phyloP scores from a whole-genome alignment of 1,140 invertebrate genomes.

The Euborellia annulipes region DNA sequence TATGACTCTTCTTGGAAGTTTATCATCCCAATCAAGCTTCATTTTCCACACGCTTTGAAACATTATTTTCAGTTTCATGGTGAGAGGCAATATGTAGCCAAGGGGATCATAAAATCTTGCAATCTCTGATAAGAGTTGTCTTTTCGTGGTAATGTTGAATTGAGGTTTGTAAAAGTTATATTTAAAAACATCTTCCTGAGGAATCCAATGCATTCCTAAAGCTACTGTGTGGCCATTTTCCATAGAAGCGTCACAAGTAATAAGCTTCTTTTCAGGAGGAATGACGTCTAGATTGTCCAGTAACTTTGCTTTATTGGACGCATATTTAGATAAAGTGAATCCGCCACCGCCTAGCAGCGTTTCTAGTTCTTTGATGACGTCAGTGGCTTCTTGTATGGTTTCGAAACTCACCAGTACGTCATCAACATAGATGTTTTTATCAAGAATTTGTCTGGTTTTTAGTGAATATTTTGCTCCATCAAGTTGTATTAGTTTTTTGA shows the following conservation, averaged over 20 bases:
- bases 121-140: conserved; percentile 23
- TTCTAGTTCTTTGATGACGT: conserved; percentile 2
- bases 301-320: conserved; percentile 4
- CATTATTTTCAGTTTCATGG: conserved; percentile 27
- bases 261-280: conserved; percentile 28
- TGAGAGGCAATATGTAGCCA: conserved; percentile 26
- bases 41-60: conserved; percentile 28
- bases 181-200: conserved; percentile 14
- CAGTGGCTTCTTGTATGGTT: conserved; percentile 4
- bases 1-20: conserved; percentile 11
- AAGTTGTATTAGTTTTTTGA: conserved; percentile 11
- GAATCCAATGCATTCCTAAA: conserved; percentile 21
- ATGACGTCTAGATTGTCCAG: not conserved
- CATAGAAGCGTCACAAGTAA: conserved; percentile 12
- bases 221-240: conserved; percentile 15
- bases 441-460: conserved; percentile 16
- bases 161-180: not conserved
- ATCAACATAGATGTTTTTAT: conserved; percentile 29
- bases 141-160: conserved; percentile 20
- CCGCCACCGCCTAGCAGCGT: conserved; percentile 4
- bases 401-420: conserved; percentile 24
- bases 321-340: conserved; percentile 3
- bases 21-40: conserved; percentile 25
- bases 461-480: conserved; percentile 16
- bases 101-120: conserved; percentile 25